Percentiles rank a stretch among this genome's conserved stretches.
phyloP scores from a whole-genome alignment of 2,797 vertebrate species.

The Clarias pachynema region DNA sequence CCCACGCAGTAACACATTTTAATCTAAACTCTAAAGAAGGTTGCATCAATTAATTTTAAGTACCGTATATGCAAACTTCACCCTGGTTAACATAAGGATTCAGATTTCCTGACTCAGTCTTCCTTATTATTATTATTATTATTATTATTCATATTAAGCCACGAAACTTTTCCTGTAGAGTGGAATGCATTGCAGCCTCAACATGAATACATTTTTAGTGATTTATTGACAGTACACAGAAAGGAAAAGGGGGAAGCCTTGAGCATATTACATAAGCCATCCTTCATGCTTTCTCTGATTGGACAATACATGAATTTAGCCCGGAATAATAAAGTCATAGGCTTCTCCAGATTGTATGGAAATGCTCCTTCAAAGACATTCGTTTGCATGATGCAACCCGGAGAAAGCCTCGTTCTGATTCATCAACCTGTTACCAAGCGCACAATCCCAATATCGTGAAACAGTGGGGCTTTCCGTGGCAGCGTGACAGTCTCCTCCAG shows the following conservation, averaged over 20 bases:
- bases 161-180: neutral
- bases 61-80: neutral
- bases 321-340: slow-evolving; percentile 31
- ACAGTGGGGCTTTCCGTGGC: slow-evolving; percentile 19
- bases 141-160: neutral
- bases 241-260: neutral
- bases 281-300: slow-evolving; percentile 31
- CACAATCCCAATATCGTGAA: slow-evolving; percentile 4
- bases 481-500: slow-evolving; percentile 20
- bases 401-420: slow-evolving; percentile 32
- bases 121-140: neutral
- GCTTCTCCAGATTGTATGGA: slow-evolving; percentile 30
- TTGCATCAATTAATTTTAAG: neutral
- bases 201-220: slow-evolving; percentile 12
- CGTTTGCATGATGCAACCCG: slow-evolving; percentile 34
- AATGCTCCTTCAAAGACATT: slow-evolving; percentile 27
- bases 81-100: neutral
- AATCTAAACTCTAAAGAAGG: neutral
- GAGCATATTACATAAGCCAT: slow-evolving; percentile 18
- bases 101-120: neutral
- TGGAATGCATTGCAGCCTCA: neutral
- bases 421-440: slow-evolving; percentile 20
- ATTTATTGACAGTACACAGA: slow-evolving; percentile 16
- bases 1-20: neutral
- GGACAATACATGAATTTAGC: slow-evolving; percentile 26